Conservation (phyloP, 2,888 invertebrate species). For the Gryllus longicercus region DNA sequence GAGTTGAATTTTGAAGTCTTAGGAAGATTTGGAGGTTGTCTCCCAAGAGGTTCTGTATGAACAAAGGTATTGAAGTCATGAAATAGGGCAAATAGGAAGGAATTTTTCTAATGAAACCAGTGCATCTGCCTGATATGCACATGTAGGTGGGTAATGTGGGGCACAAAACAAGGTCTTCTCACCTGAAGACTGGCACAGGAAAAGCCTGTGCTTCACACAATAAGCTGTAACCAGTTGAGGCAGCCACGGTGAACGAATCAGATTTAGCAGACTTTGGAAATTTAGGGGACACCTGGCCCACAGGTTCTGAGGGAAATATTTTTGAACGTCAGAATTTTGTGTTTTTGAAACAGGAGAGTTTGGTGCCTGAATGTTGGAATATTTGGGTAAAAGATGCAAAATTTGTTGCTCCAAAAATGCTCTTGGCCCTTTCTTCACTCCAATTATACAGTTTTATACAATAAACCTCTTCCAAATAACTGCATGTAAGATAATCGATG, state of each 20-base stretch:
- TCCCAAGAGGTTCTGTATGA: constrained; percentile 12
- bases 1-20: constrained; percentile 23
- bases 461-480: too few species aligned
- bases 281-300: constrained; percentile 47
- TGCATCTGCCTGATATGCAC: neutral
- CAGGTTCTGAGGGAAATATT: constrained; percentile 41
- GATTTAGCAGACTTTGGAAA: constrained; percentile 45
- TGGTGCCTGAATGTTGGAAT: constrained; percentile 2
- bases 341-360: neutral
- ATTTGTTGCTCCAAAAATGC: too few species aligned
- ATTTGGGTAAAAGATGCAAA: too few species aligned
- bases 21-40: constrained; percentile 19
- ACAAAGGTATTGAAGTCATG: neutral
- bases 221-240: constrained; percentile 36
- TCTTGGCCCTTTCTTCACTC: too few species aligned
- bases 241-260: constrained; percentile 35
- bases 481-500: too few species aligned
- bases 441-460: too few species aligned
- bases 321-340: neutral
- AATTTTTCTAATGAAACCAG: neutral
- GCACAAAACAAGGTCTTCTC: constrained; percentile 37
- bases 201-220: constrained; percentile 57
- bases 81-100: neutral
- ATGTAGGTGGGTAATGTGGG: neutral
- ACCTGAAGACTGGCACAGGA: constrained; percentile 59